These are phyloP conservation scores for Paramormyrops kingsleyae DNA, from an alignment of 2,113 vertebrate genomes.

Conservation along the genomic window DNA sequence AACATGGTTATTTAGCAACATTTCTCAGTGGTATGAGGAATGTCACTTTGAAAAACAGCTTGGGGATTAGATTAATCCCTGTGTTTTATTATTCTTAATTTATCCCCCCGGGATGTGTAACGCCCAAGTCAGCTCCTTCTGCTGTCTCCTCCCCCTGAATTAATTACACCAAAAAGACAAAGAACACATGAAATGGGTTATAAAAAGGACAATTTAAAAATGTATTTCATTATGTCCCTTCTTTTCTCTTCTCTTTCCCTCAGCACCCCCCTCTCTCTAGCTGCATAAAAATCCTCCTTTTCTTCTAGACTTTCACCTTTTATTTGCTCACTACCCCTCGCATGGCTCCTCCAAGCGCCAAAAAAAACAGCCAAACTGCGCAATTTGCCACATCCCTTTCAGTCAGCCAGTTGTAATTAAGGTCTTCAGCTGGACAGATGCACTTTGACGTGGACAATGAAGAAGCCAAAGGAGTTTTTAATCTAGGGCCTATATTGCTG, in stretches of 20 bases:
- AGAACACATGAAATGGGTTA: not conserved
- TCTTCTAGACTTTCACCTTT: not conserved
- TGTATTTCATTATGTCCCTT: not conserved
- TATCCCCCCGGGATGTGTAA: slow-evolving; percentile 1
- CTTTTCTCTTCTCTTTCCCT: not conserved
- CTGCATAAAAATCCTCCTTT: not conserved
- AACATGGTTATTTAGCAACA: slow-evolving; percentile 8
- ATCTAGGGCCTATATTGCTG: not conserved
- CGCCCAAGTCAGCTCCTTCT: not conserved
- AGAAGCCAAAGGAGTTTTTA: not conserved
- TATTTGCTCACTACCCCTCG: not conserved
- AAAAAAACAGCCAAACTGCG: not conserved
- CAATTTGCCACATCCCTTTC: not conserved
- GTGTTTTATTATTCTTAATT: slow-evolving; percentile 14
- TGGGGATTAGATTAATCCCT: slow-evolving; percentile 18
- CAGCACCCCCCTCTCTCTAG: not conserved
- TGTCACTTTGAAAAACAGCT: slow-evolving; percentile 1
- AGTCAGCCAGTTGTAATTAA: not conserved
- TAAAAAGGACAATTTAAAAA: slow-evolving; percentile 5
- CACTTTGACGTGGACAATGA: not conserved
- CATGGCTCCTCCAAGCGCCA: not conserved
- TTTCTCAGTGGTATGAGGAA: not conserved
- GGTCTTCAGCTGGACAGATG: not conserved
- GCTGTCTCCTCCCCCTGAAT: not conserved
- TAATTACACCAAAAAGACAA: slow-evolving; percentile 10